Percentiles rank a stretch among this genome's conserved stretches.
These are phyloP conservation scores for Patella depressa DNA, from an alignment of 2,888 invertebrate species.

Conservation along the genomic window DNA sequence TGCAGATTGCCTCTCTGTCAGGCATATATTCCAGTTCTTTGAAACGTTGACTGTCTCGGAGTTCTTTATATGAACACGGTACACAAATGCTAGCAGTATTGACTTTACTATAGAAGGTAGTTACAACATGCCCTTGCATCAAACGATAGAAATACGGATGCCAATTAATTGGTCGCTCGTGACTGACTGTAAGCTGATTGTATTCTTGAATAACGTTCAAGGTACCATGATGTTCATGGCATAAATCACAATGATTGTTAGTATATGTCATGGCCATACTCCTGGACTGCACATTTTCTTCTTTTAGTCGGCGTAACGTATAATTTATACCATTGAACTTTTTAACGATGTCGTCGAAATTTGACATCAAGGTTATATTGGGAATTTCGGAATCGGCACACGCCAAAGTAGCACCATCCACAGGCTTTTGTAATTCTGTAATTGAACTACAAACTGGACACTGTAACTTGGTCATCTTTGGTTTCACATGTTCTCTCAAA, in stretches of 20 bases:
- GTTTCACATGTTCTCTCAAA: slow-evolving; percentile 49
- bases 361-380: slow-evolving; percentile 56
- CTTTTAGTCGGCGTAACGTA: slow-evolving; percentile 51
- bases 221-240: slow-evolving; percentile 60
- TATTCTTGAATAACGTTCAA: slow-evolving; percentile 63
- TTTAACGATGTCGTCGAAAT: slow-evolving; percentile 60
- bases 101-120: slow-evolving; percentile 60
- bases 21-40: slow-evolving; percentile 46
- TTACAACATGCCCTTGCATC: slow-evolving; percentile 57
- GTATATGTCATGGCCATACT: slow-evolving; percentile 63
- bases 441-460: slow-evolving; percentile 42
- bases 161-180: slow-evolving; percentile 48
- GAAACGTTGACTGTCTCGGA: slow-evolving; percentile 48
- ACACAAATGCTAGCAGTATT: slow-evolving; percentile 64
- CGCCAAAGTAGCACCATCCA: slow-evolving; percentile 8
- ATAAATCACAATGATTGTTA: slow-evolving; percentile 58
- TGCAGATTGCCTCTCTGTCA: slow-evolving; percentile 44
- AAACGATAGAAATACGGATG: slow-evolving; percentile 55
- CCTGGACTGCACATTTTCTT: slow-evolving; percentile 56
- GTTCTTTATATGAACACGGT: slow-evolving; percentile 60
- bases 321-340: slow-evolving; percentile 57
- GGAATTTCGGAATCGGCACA: slow-evolving; percentile 18
- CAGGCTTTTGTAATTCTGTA: slow-evolving; percentile 17
- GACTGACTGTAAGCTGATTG: slow-evolving; percentile 53
- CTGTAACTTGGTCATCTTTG: slow-evolving; percentile 32